Conservation (phyloP, 1,140 invertebrate species). For the Armadillidium nasatum region DNA sequence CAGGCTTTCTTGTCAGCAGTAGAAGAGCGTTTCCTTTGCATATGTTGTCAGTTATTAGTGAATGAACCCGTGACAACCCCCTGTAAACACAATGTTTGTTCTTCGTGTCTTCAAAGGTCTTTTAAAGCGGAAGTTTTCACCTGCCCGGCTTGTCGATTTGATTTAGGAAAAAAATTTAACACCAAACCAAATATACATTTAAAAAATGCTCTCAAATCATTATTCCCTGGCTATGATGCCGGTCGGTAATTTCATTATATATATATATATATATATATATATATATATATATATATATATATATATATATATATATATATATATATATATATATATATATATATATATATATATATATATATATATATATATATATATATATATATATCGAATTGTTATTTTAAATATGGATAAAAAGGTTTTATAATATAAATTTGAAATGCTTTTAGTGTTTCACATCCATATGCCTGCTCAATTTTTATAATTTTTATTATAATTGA, state of each 20-base stretch:
- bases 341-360: not conserved
- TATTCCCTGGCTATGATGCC: conserved; percentile 63
- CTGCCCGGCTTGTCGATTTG: conserved; percentile 62
- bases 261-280: not conserved
- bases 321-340: not conserved
- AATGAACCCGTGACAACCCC: conserved; percentile 67
- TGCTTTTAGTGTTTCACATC: no score
- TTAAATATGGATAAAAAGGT: no score
- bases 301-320: not conserved
- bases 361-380: not conserved
- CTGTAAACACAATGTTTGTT: conserved; percentile 73
- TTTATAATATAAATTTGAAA: no score
- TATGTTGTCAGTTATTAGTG: conserved; percentile 73
- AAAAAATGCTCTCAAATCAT: conserved; percentile 52
- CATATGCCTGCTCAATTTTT: no score
- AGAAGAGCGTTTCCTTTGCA: conserved; percentile 66
- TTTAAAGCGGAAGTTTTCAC: conserved; percentile 61
- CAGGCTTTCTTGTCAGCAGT: conserved; percentile 63
- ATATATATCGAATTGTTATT: no score
- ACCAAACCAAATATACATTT: conserved; percentile 58
- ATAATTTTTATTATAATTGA: no score
- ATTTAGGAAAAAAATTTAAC: conserved; percentile 57
- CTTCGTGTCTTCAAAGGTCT: conserved; percentile 63
- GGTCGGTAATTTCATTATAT: conserved; percentile 49
- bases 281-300: not conserved